Evolutionary conservation across 1,140 invertebrate genomes (phyloP).

Genomic region (Monochamus saltuarius): DNA sequence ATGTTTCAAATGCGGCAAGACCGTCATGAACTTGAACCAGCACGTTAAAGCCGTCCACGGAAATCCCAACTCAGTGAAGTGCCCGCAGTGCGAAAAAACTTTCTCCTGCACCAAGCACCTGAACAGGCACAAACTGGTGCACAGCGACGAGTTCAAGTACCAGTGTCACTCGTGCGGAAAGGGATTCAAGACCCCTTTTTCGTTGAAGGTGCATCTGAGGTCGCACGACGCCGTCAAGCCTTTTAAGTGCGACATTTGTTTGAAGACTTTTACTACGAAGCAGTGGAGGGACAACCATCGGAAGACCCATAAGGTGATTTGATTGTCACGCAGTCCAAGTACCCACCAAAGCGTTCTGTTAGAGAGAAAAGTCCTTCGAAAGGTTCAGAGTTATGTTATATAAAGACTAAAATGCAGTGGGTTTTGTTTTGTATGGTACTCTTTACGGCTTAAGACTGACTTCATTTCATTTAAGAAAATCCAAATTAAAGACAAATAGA

Average conservation of each 20-base stretch:
- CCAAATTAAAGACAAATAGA: too few species aligned
- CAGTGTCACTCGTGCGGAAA: conserved; percentile 59
- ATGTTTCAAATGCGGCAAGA: conserved; percentile 25
- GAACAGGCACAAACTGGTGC: conserved; percentile 60
- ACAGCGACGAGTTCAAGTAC: conserved; percentile 70
- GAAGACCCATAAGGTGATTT: conserved; percentile 19
- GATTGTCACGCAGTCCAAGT: background rate
- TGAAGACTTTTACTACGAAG: conserved; percentile 54
- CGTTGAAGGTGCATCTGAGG: conserved; percentile 54
- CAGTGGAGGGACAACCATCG: conserved; percentile 33
- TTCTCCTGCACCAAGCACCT: conserved; percentile 27
- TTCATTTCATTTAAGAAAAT: too few species aligned
- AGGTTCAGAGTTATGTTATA: background rate
- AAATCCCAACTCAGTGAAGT: conserved; percentile 20
- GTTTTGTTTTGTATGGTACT: too few species aligned
- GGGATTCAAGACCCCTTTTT: conserved; percentile 40
- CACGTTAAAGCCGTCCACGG: conserved; percentile 18
- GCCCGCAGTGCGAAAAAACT: conserved; percentile 22
- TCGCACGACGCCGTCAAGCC: conserved; percentile 73
- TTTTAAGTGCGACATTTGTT: conserved; percentile 61
- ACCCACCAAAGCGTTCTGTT: background rate
- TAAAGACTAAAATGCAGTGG: too few species aligned
- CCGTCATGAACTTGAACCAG: conserved; percentile 13
- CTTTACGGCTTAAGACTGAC: too few species aligned
- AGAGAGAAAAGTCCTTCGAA: background rate